phyloP scores from a whole-genome alignment of 2,888 invertebrate species.

The Rhodophaea formosa region DNA sequence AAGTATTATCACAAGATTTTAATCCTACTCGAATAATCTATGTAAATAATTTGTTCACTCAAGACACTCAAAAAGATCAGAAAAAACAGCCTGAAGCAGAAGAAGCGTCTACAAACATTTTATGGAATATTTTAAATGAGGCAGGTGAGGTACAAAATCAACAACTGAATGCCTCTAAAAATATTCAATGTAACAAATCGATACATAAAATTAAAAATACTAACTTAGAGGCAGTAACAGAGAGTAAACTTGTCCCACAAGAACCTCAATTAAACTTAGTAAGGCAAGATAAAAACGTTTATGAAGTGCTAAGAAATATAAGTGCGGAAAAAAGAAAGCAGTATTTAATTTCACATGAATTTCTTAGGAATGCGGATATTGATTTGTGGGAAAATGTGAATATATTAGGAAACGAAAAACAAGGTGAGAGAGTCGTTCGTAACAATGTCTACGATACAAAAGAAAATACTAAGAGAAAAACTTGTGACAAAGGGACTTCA shows the following conservation, averaged over 20 bases:
- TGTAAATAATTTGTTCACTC: background rate
- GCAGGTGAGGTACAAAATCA: too few species aligned
- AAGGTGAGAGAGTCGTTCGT: background rate
- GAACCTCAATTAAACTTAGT: background rate
- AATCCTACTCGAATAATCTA: background rate
- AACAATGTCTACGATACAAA: background rate
- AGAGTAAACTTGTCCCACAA: background rate
- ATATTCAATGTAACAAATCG: background rate
- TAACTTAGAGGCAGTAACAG: background rate
- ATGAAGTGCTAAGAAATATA: background rate
- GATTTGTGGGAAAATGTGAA: background rate
- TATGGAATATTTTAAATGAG: too few species aligned
- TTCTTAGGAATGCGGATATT: background rate
- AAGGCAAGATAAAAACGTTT: background rate
- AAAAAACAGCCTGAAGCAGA: background rate
- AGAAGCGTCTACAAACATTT: background rate
- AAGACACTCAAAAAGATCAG: background rate
- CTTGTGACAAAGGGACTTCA: background rate
- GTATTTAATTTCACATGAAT: constrained; percentile 1
- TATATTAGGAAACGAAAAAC: background rate
- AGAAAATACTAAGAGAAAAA: background rate
- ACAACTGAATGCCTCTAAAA: background rate
- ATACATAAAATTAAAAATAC: background rate
- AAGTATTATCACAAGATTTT: background rate
- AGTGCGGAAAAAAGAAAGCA: background rate